Percentiles rank a stretch among this genome's conserved stretches.
phyloP scores from a whole-genome alignment of 1,140 invertebrate species.

The Andrena cerasifolii region DNA sequence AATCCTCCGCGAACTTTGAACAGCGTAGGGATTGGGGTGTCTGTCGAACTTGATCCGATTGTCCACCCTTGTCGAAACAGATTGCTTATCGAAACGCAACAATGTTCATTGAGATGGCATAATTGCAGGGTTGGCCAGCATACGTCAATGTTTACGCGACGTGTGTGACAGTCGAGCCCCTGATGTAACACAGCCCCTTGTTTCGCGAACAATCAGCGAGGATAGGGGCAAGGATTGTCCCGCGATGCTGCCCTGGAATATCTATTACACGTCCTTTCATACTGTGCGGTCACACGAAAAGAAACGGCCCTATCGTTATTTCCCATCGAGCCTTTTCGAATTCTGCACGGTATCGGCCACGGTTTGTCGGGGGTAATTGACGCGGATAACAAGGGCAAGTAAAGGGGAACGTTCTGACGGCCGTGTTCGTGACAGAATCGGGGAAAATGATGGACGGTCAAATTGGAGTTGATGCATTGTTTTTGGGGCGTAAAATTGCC shows the following conservation, averaged over 20 bases:
- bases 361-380: not conserved
- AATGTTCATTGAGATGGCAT: slow-evolving; percentile 56
- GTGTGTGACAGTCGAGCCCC: slow-evolving; percentile 24
- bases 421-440: not conserved
- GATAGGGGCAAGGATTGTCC: slow-evolving; percentile 54
- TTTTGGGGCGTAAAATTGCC: too few relatives aligned
- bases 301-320: slow-evolving; percentile 36
- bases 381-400: slow-evolving; percentile 29
- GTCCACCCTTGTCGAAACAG: not conserved
- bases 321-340: slow-evolving; percentile 1
- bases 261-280: slow-evolving; percentile 57
- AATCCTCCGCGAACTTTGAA: not conserved
- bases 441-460: not conserved
- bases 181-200: slow-evolving; percentile 17
- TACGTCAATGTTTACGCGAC: slow-evolving; percentile 53
- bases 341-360: not conserved
- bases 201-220: slow-evolving; percentile 45
- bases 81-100: slow-evolving; percentile 46
- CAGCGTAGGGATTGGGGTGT: not conserved
- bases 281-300: slow-evolving; percentile 40
- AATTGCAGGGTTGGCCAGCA: slow-evolving; percentile 54
- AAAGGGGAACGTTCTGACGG: not conserved
- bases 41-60: not conserved
- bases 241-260: slow-evolving; percentile 62
- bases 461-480: not conserved